phyloP scores from a whole-genome alignment of 2,888 invertebrate genomes.

The Tinea semifulvella region DNA sequence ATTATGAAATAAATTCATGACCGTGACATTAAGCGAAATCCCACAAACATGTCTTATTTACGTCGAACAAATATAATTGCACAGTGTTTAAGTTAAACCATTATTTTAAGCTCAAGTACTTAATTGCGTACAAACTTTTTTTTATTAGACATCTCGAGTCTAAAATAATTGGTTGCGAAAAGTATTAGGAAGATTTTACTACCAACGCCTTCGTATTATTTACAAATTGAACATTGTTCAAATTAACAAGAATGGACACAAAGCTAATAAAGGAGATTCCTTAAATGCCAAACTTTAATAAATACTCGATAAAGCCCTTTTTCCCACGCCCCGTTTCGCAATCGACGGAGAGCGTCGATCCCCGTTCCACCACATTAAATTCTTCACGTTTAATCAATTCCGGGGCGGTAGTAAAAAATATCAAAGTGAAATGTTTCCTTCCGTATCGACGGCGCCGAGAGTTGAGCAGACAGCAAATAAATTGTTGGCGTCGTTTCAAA shows the following conservation, averaged over 20 bases:
- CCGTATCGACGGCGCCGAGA: conserved; percentile 40
- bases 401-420: conserved; percentile 40
- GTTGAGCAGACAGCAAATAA: conserved; percentile 50
- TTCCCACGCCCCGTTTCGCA: conserved; percentile 41
- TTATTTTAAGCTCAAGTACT: not conserved
- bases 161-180: not conserved
- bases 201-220: no score
- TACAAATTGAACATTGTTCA: conserved; percentile 29
- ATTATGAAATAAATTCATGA: conserved; percentile 4
- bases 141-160: not conserved
- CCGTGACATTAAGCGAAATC: not conserved
- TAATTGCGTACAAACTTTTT: not conserved
- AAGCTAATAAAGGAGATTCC: conserved; percentile 42
- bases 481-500: conserved; percentile 58
- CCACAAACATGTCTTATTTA: conserved; percentile 1
- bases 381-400: conserved; percentile 57
- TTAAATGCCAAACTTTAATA: conserved; percentile 41
- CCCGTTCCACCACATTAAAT: conserved; percentile 49
- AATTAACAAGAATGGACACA: conserved; percentile 33
- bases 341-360: conserved; percentile 34
- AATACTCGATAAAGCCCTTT: conserved; percentile 41
- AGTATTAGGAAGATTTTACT: not conserved
- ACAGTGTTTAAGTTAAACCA: not conserved
- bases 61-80: conserved; percentile 3
- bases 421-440: conserved; percentile 45